Conservation (phyloP, 1,140 invertebrate species). For the Trigoniulus corallinus region DNA sequence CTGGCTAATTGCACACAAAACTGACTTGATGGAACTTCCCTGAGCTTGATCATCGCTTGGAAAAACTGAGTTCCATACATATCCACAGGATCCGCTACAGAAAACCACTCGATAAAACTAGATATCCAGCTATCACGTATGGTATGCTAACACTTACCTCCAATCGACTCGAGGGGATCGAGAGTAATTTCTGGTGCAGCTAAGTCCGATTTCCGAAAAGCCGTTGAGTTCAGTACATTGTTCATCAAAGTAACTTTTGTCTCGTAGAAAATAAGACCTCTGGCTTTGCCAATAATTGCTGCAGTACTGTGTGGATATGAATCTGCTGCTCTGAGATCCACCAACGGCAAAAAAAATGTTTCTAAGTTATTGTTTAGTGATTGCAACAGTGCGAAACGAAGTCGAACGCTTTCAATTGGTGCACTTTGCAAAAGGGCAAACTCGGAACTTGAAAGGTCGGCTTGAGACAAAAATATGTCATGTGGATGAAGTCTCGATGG, state of each 20-base stretch:
- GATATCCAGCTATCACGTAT: background rate
- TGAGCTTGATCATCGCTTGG: slow-evolving; percentile 25
- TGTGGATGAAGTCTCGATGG: slow-evolving; percentile 25
- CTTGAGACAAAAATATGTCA: slow-evolving; percentile 21
- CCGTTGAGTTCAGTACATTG: slow-evolving; percentile 24
- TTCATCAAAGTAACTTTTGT: slow-evolving; percentile 23
- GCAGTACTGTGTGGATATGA: slow-evolving; percentile 17
- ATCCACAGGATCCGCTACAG: slow-evolving; percentile 6
- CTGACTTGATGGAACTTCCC: slow-evolving; percentile 21
- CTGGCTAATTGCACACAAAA: slow-evolving; percentile 26
- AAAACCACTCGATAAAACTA: background rate
- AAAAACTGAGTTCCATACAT: slow-evolving; percentile 14
- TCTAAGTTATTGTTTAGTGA: slow-evolving; percentile 24
- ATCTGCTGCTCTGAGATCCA: slow-evolving; percentile 22
- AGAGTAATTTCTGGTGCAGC: slow-evolving; percentile 26
- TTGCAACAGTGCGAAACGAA: slow-evolving; percentile 25
- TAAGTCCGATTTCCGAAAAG: slow-evolving; percentile 24
- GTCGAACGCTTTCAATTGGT: slow-evolving; percentile 23
- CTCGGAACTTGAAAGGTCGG: slow-evolving; percentile 18
- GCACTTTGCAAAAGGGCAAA: slow-evolving; percentile 24
- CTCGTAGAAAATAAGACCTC: slow-evolving; percentile 24
- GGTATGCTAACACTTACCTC: slow-evolving; percentile 14
- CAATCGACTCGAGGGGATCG: slow-evolving; percentile 24
- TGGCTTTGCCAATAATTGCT: slow-evolving; percentile 16
- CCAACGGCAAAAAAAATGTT: slow-evolving; percentile 24